A percentile compares a stretch with the other conserved stretches of the same genome.
phyloP scores from a whole-genome alignment of 2,797 vertebrate species.

The Sciaenops ocellatus region DNA sequence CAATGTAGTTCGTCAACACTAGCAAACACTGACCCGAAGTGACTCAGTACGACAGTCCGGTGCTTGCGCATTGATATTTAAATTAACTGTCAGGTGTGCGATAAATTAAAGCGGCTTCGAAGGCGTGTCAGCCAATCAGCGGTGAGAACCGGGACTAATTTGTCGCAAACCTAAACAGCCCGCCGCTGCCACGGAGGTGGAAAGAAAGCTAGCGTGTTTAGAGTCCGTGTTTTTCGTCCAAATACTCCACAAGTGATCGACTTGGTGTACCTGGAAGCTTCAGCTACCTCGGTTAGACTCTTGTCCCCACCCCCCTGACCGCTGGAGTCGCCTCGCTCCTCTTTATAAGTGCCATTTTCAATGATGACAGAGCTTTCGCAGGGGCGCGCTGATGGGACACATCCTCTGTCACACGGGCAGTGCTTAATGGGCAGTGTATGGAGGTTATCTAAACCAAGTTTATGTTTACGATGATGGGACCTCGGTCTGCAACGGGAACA shows the following conservation, averaged over 20 bases:
- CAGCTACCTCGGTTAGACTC: neutral
- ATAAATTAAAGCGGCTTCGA: conserved; percentile 1
- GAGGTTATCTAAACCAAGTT: conserved; percentile 50
- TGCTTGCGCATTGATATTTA: conserved; percentile 46
- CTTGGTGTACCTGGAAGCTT: neutral
- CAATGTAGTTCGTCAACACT: conserved; percentile 45
- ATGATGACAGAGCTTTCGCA: conserved; percentile 51
- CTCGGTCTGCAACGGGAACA: conserved; percentile 50
- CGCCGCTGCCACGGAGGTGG: neutral
- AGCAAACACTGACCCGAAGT: conserved; percentile 66
- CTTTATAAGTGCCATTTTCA: conserved; percentile 3
- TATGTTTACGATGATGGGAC: conserved; percentile 79
- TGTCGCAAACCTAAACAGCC: neutral
- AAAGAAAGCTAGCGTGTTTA: neutral
- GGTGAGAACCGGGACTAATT: conserved; percentile 17
- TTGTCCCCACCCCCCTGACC: neutral
- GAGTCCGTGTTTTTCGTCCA: accelerated
- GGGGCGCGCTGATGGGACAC: conserved; percentile 46
- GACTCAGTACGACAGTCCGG: neutral
- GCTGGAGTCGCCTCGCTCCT: neutral
- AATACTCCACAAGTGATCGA: neutral
- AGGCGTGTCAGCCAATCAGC: conserved; percentile 51
- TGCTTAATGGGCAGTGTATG: conserved; percentile 42
- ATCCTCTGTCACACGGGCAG: conserved; percentile 41
- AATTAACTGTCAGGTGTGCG: conserved; percentile 49